phyloP scores from a whole-genome alignment of 2,113 vertebrate species.

The Phylloscopus whistleri region DNA sequence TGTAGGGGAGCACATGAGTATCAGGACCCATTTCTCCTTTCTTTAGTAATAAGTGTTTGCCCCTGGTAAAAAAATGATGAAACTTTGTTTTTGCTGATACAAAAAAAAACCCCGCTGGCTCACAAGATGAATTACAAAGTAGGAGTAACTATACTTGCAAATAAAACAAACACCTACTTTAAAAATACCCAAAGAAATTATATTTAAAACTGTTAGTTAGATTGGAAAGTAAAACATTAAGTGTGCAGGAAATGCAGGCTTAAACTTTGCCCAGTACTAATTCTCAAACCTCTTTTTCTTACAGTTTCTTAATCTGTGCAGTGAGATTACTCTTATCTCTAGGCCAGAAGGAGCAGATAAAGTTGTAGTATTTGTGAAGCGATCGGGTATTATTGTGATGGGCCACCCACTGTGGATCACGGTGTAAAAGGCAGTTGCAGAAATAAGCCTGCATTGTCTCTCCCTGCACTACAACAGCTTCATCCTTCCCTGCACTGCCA shows the following conservation, averaged over 20 bases:
- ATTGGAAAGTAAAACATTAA: slow-evolving; percentile 7
- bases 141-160: background rate
- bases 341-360: background rate
- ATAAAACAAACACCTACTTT: background rate
- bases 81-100: background rate
- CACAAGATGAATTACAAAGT: background rate
- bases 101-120: background rate
- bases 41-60: background rate
- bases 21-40: background rate
- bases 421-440: background rate
- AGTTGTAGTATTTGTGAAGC: background rate
- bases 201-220: background rate
- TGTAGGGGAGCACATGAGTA: background rate
- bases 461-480: accelerated
- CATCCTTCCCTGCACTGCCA: accelerated
- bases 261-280: background rate
- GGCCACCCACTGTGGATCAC: background rate
- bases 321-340: background rate
- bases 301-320: background rate
- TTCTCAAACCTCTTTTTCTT: background rate
- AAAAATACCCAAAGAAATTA: background rate
- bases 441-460: background rate
- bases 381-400: accelerated
- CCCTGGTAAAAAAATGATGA: background rate
- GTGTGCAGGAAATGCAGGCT: background rate